Conservation (phyloP, 2,797 vertebrate species). For the Ficedula albicollis region DNA sequence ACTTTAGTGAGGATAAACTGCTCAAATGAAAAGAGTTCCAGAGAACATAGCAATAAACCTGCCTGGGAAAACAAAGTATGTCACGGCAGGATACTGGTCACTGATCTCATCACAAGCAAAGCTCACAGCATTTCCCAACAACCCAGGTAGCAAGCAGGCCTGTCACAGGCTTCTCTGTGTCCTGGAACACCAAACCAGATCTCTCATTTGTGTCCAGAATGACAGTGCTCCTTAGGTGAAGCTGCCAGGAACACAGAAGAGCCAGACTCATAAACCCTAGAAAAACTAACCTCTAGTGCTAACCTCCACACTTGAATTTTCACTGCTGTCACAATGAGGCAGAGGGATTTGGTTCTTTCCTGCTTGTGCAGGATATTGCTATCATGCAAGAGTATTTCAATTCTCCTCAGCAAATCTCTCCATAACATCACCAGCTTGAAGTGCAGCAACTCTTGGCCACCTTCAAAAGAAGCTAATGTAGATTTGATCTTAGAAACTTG, state of each 20-base stretch:
- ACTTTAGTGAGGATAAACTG: background rate
- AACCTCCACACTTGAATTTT: background rate
- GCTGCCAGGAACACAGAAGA: background rate
- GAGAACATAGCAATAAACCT: background rate
- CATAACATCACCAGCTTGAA: background rate
- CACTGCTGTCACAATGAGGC: rapidly evolving
- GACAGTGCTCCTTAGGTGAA: background rate
- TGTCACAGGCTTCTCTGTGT: background rate
- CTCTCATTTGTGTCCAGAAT: background rate
- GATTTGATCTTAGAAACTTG: background rate
- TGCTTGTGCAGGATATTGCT: background rate
- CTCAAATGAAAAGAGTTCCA: background rate
- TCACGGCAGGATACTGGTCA: background rate
- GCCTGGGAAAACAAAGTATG: background rate
- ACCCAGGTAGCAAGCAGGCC: background rate
- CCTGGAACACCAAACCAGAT: background rate
- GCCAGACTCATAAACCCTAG: background rate
- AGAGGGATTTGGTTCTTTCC: background rate
- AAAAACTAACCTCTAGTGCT: background rate
- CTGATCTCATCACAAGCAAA: background rate
- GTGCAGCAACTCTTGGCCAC: background rate
- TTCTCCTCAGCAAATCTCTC: background rate
- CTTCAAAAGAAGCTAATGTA: background rate
- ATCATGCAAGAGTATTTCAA: background rate
- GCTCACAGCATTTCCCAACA: background rate